Evolutionary conservation across 2,888 invertebrate genomes (phyloP), one percentile per base, ranked within the genome.

Genomic region (Archips crataeganus): DNA sequence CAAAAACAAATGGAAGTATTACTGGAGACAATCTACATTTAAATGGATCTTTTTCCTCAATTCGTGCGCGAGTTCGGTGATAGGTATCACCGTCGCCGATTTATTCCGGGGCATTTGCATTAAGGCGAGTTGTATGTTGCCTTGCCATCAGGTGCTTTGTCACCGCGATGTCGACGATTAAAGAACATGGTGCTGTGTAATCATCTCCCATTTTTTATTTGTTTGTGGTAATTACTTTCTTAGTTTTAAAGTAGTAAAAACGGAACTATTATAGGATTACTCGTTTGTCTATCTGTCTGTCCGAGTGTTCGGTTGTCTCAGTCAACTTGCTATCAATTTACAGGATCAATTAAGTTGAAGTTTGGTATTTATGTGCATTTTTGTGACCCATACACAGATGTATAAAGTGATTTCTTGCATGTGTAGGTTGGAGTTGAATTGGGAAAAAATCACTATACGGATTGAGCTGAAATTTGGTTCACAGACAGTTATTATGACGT

Each of bases 1-100:
- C 93, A 92, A 92, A 92, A 94, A 93, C 93, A 93, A 94, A 94
- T 94, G 93, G 91, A 92, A 92, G 94, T 93, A 93, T 93, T 93
- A 92, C 92, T 84, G 87, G 83, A 88, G 90, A 92, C 93, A 93
- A 93, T 93, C 93, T 94, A 90, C 94, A 94, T 93, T 94, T 93
- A 93, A 94, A 94, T 94, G 89, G 92, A 93, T 92, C 91, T 92
- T 92, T 92, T 92, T 90, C 92, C 92, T 92, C 92, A 93, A 92
- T 91, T 90, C 92, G 89, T 90, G 89, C 85, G 87, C 85, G 89
- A 89, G 90, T 90, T 91, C 84, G 89, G 91, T 89, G 93, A 94
- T 93, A 93, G 93, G 91, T 93, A 93, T 94, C 91, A 85, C 86
- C 79, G 86, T 84, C 85, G 84, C 85, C 88, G 91, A 93, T 93